These are phyloP conservation scores for Galerucella nymphaeae DNA, from an alignment of 2,888 invertebrate species.

Conservation along the genomic window DNA sequence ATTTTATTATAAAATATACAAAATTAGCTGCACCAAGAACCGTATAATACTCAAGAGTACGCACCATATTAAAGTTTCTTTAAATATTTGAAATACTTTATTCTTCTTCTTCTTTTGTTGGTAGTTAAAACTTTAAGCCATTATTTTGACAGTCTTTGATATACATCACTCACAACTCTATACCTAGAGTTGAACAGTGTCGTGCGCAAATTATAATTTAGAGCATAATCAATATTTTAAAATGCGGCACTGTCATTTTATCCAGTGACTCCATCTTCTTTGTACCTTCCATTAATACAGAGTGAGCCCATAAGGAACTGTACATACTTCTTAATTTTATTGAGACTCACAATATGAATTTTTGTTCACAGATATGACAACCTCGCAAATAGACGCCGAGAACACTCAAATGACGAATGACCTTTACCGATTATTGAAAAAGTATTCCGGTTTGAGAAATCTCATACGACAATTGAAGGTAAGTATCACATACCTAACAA, in stretches of 20 bases:
- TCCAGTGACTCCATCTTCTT: too few species aligned
- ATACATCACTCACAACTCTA: neutral
- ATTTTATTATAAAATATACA: neutral
- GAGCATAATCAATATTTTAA: too few species aligned
- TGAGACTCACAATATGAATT: neutral
- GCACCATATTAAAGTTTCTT: neutral
- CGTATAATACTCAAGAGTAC: neutral
- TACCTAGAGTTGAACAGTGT: too few species aligned
- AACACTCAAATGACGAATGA: constrained; percentile 96
- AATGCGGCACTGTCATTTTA: too few species aligned
- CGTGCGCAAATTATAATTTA: too few species aligned
- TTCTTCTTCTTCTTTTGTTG: neutral
- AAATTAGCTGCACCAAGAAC: neutral
- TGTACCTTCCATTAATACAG: too few species aligned
- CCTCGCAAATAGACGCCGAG: constrained; percentile 90
- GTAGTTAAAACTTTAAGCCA: neutral
- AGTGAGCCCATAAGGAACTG: too few species aligned
- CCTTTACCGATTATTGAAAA: constrained; percentile 89
- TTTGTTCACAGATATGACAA: constrained; percentile 84
- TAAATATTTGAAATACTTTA: neutral
- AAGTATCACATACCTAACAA: constrained; percentile 44
- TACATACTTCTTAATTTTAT: too few species aligned
- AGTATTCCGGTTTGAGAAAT: constrained; percentile 89
- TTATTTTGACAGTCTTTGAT: neutral
- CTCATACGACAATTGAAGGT: constrained; percentile 90